Conservation (phyloP, 2,113 vertebrate genomes). For the Grantiella picta region DNA sequence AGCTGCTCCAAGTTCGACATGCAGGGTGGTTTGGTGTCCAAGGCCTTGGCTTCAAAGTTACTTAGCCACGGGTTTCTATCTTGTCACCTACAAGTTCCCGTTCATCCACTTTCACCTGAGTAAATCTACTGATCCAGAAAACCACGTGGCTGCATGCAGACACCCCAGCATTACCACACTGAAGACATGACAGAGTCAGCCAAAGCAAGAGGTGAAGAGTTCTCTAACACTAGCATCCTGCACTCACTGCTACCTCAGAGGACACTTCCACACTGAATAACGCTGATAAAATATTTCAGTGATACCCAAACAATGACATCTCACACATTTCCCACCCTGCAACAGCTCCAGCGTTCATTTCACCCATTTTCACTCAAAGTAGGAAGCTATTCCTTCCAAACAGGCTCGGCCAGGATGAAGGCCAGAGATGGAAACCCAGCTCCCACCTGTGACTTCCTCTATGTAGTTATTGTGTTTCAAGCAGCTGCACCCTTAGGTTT, state of each 20-base stretch:
- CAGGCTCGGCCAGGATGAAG: background rate
- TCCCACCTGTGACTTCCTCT: background rate
- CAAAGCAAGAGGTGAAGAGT: background rate
- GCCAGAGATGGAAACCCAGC: background rate
- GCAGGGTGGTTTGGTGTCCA: background rate
- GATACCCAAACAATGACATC: background rate
- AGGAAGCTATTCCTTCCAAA: background rate
- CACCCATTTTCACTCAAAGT: background rate
- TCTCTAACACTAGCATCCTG: background rate
- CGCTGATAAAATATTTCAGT: background rate
- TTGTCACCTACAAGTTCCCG: background rate
- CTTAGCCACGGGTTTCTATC: background rate
- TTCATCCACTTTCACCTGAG: background rate
- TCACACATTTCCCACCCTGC: background rate
- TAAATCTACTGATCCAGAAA: background rate
- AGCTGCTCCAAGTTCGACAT: background rate
- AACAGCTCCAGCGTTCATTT: background rate
- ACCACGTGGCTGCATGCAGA: background rate
- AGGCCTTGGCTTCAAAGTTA: background rate
- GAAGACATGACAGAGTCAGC: background rate
- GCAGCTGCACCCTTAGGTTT: background rate
- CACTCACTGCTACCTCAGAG: background rate
- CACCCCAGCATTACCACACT: background rate
- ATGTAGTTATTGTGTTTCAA: background rate
- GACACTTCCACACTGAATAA: background rate